A percentile compares a stretch with the other conserved stretches of the same genome.
Evolutionary conservation across 2,113 vertebrate genomes (phyloP).

Genomic region (Otolemur garnettii): DNA sequence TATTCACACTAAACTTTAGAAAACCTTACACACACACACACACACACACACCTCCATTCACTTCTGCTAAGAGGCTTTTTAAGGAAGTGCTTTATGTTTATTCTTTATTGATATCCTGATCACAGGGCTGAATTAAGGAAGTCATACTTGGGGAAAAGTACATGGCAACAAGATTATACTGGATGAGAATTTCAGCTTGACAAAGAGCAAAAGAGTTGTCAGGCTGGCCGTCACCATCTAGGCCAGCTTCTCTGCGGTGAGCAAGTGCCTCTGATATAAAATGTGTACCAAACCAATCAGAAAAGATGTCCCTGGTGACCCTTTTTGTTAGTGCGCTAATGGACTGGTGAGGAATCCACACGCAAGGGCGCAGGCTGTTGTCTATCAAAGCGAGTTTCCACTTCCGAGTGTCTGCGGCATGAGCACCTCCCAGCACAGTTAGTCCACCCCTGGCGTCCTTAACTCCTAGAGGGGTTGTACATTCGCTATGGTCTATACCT

Average conservation of each 20-base stretch:
- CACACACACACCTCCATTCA: not conserved
- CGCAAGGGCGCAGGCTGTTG: not conserved
- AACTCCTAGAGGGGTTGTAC: not conserved
- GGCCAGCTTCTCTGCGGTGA: not conserved
- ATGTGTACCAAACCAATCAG: not conserved
- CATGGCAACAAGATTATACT: not conserved
- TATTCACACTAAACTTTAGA: not conserved
- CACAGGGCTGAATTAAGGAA: not conserved
- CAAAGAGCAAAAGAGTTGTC: not conserved
- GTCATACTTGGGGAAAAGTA: not conserved
- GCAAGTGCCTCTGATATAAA: not conserved
- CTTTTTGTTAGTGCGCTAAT: not conserved
- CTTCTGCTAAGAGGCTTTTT: not conserved
- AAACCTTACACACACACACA: not conserved
- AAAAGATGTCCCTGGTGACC: not conserved
- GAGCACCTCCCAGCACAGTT: not conserved
- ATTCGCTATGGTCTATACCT: not conserved
- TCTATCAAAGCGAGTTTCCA: not conserved
- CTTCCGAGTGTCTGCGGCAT: not conserved
- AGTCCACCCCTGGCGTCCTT: not conserved
- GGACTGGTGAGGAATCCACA: not conserved
- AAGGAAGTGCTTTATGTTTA: not conserved
- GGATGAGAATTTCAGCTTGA: not conserved
- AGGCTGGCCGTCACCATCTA: not conserved
- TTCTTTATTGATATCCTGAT: not conserved